These are phyloP conservation scores for Labroides dimidiatus DNA, from an alignment of 2,797 vertebrate genomes.

Conservation along the genomic window DNA sequence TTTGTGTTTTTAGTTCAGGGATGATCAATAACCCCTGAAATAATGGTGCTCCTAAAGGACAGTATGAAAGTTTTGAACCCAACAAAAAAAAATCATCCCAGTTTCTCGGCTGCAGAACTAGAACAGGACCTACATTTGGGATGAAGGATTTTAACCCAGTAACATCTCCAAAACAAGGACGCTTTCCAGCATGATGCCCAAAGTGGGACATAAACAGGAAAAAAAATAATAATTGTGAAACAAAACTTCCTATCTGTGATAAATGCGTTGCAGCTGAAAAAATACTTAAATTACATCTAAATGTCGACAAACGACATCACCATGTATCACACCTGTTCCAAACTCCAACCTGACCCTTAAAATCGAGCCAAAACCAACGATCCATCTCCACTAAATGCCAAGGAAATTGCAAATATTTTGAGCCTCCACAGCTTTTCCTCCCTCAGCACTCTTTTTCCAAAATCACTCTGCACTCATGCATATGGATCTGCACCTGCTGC, in stretches of 20 bases:
- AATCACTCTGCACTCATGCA: conserved; percentile 20
- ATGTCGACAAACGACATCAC: conserved; percentile 41
- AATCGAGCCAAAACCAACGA: conserved; percentile 10
- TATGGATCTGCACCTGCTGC: conserved; percentile 50
- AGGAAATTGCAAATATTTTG: neutral
- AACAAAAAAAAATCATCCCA: conserved; percentile 2
- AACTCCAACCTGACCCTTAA: conserved; percentile 2
- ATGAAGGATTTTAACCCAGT: conserved; percentile 26
- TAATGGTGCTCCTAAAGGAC: too few species aligned
- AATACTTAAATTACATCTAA: conserved; percentile 6
- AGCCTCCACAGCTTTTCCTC: neutral
- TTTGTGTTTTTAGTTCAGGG: too few species aligned
- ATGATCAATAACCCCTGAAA: too few species aligned
- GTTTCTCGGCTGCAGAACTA: conserved; percentile 6
- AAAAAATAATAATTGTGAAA: neutral
- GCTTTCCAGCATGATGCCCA: neutral
- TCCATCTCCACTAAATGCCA: conserved; percentile 1
- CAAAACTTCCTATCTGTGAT: neutral
- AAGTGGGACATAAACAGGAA: conserved; percentile 27
- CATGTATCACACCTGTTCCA: neutral
- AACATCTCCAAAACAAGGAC: conserved; percentile 24
- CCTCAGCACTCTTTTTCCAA: neutral
- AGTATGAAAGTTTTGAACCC: neutral
- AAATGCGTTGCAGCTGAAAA: neutral
- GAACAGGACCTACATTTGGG: conserved; percentile 12